These are phyloP conservation scores for Hypocryptadius cinnamomeus DNA, from an alignment of 2,113 vertebrate species.

Conservation along the genomic window DNA sequence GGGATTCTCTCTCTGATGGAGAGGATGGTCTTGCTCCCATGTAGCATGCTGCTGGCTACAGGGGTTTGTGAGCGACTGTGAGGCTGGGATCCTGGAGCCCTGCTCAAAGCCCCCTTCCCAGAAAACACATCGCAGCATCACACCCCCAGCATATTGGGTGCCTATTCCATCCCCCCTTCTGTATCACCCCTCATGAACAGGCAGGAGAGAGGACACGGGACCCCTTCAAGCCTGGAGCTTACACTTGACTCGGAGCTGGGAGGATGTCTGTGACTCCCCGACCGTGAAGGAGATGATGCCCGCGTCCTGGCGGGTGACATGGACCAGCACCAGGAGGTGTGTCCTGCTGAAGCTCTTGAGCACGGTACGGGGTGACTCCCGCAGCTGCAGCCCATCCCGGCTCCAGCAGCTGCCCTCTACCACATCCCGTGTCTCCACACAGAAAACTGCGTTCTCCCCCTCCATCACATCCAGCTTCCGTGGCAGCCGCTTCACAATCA, in stretches of 20 bases:
- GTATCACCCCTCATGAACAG: neutral
- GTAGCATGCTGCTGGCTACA: neutral
- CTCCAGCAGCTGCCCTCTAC: slow-evolving; percentile 86
- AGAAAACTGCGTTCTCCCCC: slow-evolving; percentile 93
- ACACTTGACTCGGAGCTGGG: slow-evolving; percentile 94
- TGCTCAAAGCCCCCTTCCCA: neutral
- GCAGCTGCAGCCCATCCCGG: slow-evolving; percentile 81
- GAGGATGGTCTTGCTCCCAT: neutral
- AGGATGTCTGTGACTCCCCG: slow-evolving; percentile 85
- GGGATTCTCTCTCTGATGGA: neutral
- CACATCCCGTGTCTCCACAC: slow-evolving; percentile 85
- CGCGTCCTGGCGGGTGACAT: slow-evolving; percentile 85
- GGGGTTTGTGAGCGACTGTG: neutral
- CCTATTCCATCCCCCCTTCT: neutral
- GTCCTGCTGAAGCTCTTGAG: slow-evolving; percentile 90
- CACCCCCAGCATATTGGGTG: fast-evolving
- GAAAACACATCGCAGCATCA: neutral
- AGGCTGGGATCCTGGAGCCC: neutral
- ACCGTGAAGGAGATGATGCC: slow-evolving; percentile 86
- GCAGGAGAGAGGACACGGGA: neutral
- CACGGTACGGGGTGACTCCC: slow-evolving; percentile 77
- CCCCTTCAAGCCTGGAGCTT: neutral
- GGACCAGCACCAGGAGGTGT: slow-evolving; percentile 91
- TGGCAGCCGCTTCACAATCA: slow-evolving; percentile 79
- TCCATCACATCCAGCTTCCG: slow-evolving; percentile 93